Percentiles rank a stretch among this genome's conserved stretches.
Conservation (phyloP, 2,797 vertebrate species). For the Vespertilio murinus region DNA sequence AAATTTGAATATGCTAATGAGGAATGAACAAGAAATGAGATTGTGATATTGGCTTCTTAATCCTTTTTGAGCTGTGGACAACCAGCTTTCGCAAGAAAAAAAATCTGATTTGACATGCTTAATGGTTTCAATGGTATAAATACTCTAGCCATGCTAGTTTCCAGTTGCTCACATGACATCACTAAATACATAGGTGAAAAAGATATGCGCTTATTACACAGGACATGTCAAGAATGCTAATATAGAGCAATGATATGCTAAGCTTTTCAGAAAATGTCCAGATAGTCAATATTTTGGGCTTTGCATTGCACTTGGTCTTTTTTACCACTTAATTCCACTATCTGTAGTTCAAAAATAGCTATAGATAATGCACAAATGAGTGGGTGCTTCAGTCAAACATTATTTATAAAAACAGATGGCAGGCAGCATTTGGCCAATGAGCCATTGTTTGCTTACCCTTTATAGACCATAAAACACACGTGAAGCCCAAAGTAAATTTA, state of each 20-base stretch:
- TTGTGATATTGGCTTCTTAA: not conserved
- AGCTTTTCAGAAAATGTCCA: not conserved
- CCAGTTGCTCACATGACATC: not conserved
- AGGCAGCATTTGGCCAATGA: not conserved
- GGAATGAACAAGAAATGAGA: not conserved
- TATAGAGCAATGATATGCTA: not conserved
- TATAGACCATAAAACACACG: not conserved
- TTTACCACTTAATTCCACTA: not conserved
- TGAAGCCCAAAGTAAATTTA: not conserved
- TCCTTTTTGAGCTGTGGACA: not conserved
- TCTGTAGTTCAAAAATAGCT: not conserved
- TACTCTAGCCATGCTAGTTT: not conserved
- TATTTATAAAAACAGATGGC: not conserved
- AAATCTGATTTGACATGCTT: not conserved
- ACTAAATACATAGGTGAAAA: not conserved
- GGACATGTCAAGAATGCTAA: not conserved
- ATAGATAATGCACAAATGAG: not conserved
- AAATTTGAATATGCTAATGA: not conserved
- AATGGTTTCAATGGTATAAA: not conserved
- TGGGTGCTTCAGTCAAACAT: not conserved
- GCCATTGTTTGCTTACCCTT: not conserved
- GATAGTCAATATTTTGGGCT: not conserved
- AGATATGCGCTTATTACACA: not conserved
- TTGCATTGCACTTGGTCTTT: not conserved
- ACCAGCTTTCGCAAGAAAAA: not conserved